phyloP scores from a whole-genome alignment of 2,888 invertebrate genomes.

The Anorthoa munda region DNA sequence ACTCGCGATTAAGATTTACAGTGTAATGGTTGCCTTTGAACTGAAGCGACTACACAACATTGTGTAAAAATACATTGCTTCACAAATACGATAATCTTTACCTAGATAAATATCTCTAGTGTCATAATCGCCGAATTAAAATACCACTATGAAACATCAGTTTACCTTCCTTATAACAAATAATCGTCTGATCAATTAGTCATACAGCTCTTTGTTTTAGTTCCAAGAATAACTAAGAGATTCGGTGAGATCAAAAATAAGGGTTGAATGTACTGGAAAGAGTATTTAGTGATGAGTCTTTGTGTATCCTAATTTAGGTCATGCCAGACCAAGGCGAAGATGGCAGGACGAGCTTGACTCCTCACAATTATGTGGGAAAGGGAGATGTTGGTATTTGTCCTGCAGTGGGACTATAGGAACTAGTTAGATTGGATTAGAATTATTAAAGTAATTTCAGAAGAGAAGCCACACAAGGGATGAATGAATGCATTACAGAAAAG shows the following conservation, averaged over 20 bases:
- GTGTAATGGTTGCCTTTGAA: not conserved
- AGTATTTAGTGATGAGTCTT: conserved; percentile 9
- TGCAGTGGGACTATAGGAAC: too few relatives aligned
- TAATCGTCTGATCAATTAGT: conserved; percentile 27
- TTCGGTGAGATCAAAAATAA: conserved; percentile 12
- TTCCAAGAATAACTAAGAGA: conserved; percentile 44
- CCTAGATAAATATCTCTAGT: not conserved
- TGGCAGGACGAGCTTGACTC: not conserved
- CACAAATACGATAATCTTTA: not conserved
- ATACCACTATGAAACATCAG: not conserved
- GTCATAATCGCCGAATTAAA: not conserved
- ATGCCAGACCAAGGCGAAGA: not conserved
- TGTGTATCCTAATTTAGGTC: not conserved
- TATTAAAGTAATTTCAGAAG: not conserved
- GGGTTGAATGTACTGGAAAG: not conserved
- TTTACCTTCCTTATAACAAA: not conserved
- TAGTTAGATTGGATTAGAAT: not conserved
- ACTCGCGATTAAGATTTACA: not conserved
- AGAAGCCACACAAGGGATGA: not conserved
- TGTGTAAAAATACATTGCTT: conserved; percentile 11
- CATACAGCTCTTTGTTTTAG: conserved; percentile 49
- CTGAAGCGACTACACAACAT: conserved; percentile 1
- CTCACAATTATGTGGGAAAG: not conserved
- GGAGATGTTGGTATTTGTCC: too few relatives aligned
- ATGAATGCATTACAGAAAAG: too few relatives aligned